A percentile compares a stretch with the other conserved stretches of the same genome.
Evolutionary conservation across 2,797 vertebrate genomes (phyloP).

Genomic region (Fratercula arctica): DNA sequence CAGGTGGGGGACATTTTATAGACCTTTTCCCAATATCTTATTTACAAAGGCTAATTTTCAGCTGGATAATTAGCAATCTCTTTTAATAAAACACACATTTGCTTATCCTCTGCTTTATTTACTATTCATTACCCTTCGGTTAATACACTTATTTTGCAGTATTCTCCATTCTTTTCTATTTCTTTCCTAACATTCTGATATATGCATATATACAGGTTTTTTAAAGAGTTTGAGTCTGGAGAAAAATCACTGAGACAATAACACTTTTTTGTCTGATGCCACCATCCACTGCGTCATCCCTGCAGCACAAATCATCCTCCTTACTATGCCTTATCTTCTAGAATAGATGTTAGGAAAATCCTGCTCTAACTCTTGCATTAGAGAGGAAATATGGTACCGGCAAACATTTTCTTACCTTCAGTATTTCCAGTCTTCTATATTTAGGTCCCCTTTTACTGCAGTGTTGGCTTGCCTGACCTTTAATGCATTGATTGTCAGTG

Average conservation of each 20-base stretch:
- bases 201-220: not conserved
- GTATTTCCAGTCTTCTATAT: not conserved
- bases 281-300: not conserved
- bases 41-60: not conserved
- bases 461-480: not conserved
- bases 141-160: slow-evolving; percentile 13
- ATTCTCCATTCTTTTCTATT: slow-evolving; percentile 19
- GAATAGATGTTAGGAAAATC: not conserved
- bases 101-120: not conserved
- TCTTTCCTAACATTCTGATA: slow-evolving; percentile 10
- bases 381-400: not conserved
- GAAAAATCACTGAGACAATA: slow-evolving; percentile 10
- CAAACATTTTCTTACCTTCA: not conserved
- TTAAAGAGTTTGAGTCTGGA: slow-evolving; percentile 23
- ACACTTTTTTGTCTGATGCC: slow-evolving; percentile 4
- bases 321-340: not conserved
- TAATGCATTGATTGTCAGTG: not conserved
- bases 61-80: not conserved
- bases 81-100: not conserved
- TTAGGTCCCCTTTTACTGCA: not conserved
- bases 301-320: slow-evolving; percentile 10
- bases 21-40: not conserved
- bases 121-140: not conserved
- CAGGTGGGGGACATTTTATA: not conserved
- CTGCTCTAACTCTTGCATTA: not conserved